Evolutionary conservation across 2,888 invertebrate genomes (phyloP).

Genomic region (Caenorhabditis macrosperma): DNA sequence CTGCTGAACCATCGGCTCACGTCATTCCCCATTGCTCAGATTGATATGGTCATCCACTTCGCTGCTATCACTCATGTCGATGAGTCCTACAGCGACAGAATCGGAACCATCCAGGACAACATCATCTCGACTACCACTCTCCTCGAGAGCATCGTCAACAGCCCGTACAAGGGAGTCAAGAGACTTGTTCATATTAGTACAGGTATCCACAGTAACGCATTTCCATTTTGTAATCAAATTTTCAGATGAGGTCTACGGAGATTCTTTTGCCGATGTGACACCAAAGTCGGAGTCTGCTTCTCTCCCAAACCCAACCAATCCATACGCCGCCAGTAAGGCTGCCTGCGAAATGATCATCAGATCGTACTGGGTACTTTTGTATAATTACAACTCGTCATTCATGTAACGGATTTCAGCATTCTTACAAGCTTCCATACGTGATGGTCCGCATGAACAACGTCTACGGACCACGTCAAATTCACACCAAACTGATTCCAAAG

Average conservation of each 20-base stretch:
- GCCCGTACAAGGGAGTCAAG: conserved; percentile 70
- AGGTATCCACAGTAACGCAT: no score
- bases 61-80: conserved; percentile 80
- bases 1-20: no score
- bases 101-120: conserved; percentile 79
- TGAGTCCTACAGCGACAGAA: conserved; percentile 79
- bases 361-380: conserved; percentile 76
- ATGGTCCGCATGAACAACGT: conserved; percentile 79
- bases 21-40: neutral
- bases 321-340: conserved; percentile 80
- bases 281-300: conserved; percentile 75
- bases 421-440: conserved; percentile 79
- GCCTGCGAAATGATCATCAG: conserved; percentile 77
- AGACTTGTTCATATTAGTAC: conserved; percentile 78
- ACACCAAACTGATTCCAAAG: conserved; percentile 79
- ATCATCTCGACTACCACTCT: conserved; percentile 78
- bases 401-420: conserved; percentile 76
- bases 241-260: conserved; percentile 81
- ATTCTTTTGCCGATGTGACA: conserved; percentile 72
- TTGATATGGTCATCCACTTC: conserved; percentile 78
- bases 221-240: no score
- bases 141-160: conserved; percentile 76
- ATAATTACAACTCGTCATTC: no score
- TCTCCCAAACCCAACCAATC: conserved; percentile 78
- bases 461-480: conserved; percentile 73